Conservation (phyloP, 2,113 vertebrate species). For the Cettia cetti region DNA sequence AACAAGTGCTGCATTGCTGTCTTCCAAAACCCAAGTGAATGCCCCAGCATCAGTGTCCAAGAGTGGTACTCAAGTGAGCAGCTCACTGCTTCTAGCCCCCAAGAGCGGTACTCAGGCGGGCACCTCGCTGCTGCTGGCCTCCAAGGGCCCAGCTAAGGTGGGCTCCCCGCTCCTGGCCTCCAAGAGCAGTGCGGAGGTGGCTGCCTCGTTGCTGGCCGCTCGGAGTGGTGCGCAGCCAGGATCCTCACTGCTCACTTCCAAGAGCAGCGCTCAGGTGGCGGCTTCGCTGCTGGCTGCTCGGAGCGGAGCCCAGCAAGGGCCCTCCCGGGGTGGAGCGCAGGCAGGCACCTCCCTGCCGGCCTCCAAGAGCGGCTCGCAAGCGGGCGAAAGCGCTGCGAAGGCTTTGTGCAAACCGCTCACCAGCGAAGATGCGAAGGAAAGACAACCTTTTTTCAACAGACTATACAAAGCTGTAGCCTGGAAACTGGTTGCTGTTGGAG, state of each 20-base stretch:
- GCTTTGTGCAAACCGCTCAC: slow-evolving; percentile 71
- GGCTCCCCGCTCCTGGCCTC: slow-evolving; percentile 48
- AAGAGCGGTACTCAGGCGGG: neutral
- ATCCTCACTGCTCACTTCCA: slow-evolving; percentile 48
- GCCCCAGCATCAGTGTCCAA: neutral
- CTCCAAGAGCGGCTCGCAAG: slow-evolving; percentile 39
- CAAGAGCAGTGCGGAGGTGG: slow-evolving; percentile 29
- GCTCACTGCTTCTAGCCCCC: neutral
- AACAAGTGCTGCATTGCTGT: neutral
- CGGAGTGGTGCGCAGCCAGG: neutral
- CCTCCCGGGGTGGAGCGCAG: slow-evolving; percentile 55
- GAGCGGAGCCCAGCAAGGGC: slow-evolving; percentile 54
- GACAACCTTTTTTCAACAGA: slow-evolving; percentile 95
- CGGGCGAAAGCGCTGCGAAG: slow-evolving; percentile 45
- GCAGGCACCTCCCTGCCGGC: slow-evolving; percentile 52
- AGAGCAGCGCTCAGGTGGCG: slow-evolving; percentile 66
- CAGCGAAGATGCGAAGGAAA: slow-evolving; percentile 81
- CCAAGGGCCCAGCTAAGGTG: slow-evolving; percentile 41
- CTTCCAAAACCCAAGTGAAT: slow-evolving; percentile 28
- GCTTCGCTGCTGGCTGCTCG: slow-evolving; percentile 58
- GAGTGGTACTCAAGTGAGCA: neutral
- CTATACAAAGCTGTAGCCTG: slow-evolving; percentile 96
- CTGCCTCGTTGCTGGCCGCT: neutral
- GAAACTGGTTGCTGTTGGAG: slow-evolving; percentile 94
- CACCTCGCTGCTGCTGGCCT: neutral